These are phyloP conservation scores for Hycleus cichorii DNA, from an alignment of 1,140 invertebrate species.

Conservation along the genomic window DNA sequence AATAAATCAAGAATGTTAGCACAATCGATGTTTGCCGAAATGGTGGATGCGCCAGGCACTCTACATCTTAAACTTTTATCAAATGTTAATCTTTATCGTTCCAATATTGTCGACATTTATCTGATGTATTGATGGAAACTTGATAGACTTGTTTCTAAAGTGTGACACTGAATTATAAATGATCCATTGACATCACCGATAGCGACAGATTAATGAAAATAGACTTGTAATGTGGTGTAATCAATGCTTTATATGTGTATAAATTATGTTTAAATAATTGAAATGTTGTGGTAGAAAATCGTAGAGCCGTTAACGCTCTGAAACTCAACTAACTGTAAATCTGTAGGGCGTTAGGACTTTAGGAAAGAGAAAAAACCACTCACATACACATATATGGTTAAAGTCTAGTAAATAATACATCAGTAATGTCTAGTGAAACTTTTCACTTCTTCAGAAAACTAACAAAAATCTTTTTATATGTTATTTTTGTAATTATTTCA, in stretches of 20 bases:
- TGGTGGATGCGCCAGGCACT: too few species aligned
- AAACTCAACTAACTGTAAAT: constrained; percentile 12
- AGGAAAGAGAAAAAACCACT: background rate
- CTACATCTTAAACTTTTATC: too few species aligned
- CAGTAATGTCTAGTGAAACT: background rate
- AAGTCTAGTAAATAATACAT: constrained; percentile 12
- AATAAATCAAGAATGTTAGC: too few species aligned
- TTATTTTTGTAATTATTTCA: background rate
- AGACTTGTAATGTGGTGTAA: background rate
- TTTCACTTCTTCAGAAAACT: constrained; percentile 1
- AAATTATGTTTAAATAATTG: constrained; percentile 5
- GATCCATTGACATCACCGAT: constrained; percentile 1
- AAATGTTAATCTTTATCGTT: background rate
- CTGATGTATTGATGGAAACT: background rate
- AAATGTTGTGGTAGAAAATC: constrained; percentile 7
- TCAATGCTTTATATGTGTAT: background rate
- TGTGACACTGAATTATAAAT: background rate
- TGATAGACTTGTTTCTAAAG: background rate
- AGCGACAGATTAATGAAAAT: background rate
- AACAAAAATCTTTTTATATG: background rate
- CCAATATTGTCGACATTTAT: background rate
- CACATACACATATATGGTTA: background rate
- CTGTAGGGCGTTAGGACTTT: background rate
- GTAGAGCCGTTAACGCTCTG: constrained; percentile 1
- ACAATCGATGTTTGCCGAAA: too few species aligned